Evolutionary conservation across 92 coral and sea anemone genomes (phyloP).

Genomic region (Phenganax stokvisi): DNA sequence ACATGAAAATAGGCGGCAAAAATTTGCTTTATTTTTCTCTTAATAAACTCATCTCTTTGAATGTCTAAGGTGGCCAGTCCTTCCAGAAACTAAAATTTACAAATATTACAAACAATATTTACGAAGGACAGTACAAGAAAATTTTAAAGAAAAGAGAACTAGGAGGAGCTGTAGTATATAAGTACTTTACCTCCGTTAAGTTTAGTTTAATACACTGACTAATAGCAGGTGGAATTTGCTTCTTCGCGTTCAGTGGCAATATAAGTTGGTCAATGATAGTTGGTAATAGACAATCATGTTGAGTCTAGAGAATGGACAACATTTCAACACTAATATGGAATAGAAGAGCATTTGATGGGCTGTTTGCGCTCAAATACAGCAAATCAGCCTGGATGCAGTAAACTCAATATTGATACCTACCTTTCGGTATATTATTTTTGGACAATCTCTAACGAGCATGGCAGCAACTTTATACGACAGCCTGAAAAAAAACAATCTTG

Average conservation of each 20-base stretch:
- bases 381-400: background rate
- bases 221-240: constrained; percentile 59
- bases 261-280: constrained; percentile 79
- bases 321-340: background rate
- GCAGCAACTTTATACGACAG: constrained; percentile 76
- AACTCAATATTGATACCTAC: constrained; percentile 23
- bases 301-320: constrained; percentile 52
- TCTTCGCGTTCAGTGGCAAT: constrained; percentile 75
- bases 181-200: constrained; percentile 62
- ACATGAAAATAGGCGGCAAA: constrained; percentile 70
- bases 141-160: background rate
- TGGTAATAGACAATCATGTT: constrained; percentile 80
- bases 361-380: background rate
- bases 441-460: constrained; percentile 63
- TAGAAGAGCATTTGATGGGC: background rate
- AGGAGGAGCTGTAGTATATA: background rate
- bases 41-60: constrained; percentile 78
- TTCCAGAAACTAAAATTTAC: constrained; percentile 62
- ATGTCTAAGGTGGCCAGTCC: constrained; percentile 78
- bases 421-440: constrained; percentile 85
- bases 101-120: background rate
- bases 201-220: constrained; percentile 67
- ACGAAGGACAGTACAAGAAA: background rate
- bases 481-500: constrained; percentile 38
- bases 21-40: constrained; percentile 74